phyloP scores from a whole-genome alignment of 1,140 invertebrate genomes.

The Papilio dardanus region DNA sequence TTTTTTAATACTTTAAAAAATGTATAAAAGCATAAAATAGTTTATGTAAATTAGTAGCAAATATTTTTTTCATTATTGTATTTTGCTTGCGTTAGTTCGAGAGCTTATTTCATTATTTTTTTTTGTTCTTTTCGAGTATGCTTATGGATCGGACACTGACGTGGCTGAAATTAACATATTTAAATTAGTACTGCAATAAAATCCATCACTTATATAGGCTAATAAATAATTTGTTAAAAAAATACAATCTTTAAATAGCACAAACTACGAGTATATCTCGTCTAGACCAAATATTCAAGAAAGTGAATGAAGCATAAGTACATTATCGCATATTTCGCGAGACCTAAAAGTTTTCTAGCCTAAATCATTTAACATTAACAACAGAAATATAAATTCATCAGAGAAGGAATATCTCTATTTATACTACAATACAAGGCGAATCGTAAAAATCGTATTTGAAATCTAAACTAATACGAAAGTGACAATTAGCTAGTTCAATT shows the following conservation, averaged over 20 bases:
- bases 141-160: constrained; percentile 64
- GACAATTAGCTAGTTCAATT: background rate
- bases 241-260: background rate
- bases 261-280: background rate
- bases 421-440: background rate
- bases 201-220: background rate
- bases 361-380: no score
- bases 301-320: no score
- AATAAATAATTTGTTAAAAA: background rate
- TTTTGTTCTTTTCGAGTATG: background rate
- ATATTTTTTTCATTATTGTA: background rate
- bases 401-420: background rate
- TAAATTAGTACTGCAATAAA: constrained; percentile 36
- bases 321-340: no score
- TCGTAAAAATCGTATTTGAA: background rate
- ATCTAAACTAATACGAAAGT: background rate
- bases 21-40: constrained; percentile 24
- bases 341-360: no score
- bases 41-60: background rate
- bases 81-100: background rate
- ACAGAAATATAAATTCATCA: no score
- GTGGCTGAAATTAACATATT: constrained; percentile 67
- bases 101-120: background rate
- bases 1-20: background rate
- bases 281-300: no score